phyloP scores from a whole-genome alignment of 2,888 invertebrate species.

The Erannis defoliaria region DNA sequence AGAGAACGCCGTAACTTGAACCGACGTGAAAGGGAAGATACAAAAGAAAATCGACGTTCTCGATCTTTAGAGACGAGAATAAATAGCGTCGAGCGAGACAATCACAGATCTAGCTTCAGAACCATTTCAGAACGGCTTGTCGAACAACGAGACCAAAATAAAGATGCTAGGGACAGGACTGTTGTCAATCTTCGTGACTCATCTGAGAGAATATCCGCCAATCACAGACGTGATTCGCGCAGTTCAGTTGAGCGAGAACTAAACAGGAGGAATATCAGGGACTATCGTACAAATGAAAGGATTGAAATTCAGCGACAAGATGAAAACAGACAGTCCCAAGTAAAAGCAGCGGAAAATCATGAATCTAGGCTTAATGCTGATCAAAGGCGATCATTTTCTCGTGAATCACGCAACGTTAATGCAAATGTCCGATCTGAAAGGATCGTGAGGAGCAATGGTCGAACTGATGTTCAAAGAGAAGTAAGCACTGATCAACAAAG shows the following conservation, averaged over 20 bases:
- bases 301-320: conserved; percentile 21
- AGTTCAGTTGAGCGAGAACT: conserved; percentile 6
- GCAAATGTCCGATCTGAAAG: conserved; percentile 5
- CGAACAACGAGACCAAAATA: conserved; percentile 19
- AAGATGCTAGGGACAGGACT: conserved; percentile 11
- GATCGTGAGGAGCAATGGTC: conserved; percentile 4
- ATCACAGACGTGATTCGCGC: conserved; percentile 10
- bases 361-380: conserved; percentile 15
- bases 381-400: conserved; percentile 5
- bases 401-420: conserved; percentile 15
- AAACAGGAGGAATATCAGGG: conserved; percentile 14
- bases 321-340: conserved; percentile 24
- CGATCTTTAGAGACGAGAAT: conserved; percentile 25
- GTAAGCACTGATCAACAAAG: conserved; percentile 9
- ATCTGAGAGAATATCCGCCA: conserved; percentile 11
- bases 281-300: conserved; percentile 16
- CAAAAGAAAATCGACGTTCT: conserved; percentile 21
- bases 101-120: conserved; percentile 7
- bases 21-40: conserved; percentile 21
- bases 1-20: conserved; percentile 24
- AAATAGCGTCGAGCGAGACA: conserved; percentile 11
- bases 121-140: conserved; percentile 10
- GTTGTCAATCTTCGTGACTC: conserved; percentile 11
- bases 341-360: conserved; percentile 21
- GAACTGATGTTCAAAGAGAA: conserved; percentile 7